phyloP scores from a whole-genome alignment of 2,888 invertebrate species.

The Protula sp. region DNA sequence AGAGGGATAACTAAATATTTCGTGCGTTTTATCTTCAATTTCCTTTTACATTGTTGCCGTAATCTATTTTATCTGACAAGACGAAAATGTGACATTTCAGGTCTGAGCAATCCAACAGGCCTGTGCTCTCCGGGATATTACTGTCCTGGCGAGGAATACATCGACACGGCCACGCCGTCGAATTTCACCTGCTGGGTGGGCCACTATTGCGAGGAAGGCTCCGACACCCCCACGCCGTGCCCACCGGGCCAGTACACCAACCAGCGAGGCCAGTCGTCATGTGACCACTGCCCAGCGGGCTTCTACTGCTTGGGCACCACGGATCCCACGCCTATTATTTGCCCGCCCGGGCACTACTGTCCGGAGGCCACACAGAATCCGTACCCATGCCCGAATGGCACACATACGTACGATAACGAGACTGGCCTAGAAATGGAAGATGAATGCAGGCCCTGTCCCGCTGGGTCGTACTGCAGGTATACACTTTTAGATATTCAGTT shows the following conservation, averaged over 20 bases:
- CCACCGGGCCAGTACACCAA: conserved; percentile 3
- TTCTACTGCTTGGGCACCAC: conserved; percentile 41
- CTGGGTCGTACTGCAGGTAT: conserved; percentile 43
- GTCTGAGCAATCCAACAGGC: conserved; percentile 37
- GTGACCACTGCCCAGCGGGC: conserved; percentile 43
- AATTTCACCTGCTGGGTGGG: conserved; percentile 31
- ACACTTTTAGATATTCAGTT: neutral
- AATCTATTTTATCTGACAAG: too few relatives aligned
- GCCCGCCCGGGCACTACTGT: conserved; percentile 44
- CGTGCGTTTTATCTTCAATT: too few relatives aligned
- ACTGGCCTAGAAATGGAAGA: conserved; percentile 29
- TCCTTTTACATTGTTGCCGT: too few relatives aligned
- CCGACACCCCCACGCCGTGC: conserved; percentile 38
- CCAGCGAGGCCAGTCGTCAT: conserved; percentile 27
- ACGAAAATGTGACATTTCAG: too few relatives aligned
- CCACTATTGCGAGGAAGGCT: conserved; percentile 39
- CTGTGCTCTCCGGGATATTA: conserved; percentile 43
- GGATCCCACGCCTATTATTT: conserved; percentile 32
- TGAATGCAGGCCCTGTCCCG: conserved; percentile 43
- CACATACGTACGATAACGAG: conserved; percentile 40
- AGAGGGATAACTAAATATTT: too few relatives aligned
- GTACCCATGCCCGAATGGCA: conserved; percentile 40
- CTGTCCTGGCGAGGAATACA: conserved; percentile 44
- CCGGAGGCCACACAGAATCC: conserved; percentile 41
- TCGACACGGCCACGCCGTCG: conserved; percentile 33